Conservation (phyloP, 1,140 invertebrate species). For the Saxidomus purpurata region DNA sequence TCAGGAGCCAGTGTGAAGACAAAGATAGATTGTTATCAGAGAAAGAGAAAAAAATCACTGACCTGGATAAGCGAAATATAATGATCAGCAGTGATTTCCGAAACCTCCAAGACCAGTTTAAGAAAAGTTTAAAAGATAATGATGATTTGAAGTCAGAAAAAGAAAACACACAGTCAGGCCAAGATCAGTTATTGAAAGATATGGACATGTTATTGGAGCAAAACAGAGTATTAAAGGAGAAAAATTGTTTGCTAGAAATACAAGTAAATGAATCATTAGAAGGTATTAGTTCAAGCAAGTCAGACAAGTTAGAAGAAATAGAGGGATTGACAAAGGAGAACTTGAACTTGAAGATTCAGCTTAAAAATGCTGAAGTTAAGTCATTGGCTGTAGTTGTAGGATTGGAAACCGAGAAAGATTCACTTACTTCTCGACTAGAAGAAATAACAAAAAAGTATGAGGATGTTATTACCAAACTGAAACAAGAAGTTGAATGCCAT, state of each 20-base stretch:
- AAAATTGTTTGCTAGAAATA: background rate
- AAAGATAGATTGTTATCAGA: slow-evolving; percentile 22
- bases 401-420: slow-evolving; percentile 63
- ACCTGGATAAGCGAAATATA: slow-evolving; percentile 54
- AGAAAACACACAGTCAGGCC: slow-evolving; percentile 14
- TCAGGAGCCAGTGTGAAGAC: slow-evolving; percentile 36
- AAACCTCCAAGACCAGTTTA: slow-evolving; percentile 33
- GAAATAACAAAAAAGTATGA: slow-evolving; percentile 4
- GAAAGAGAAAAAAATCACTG: slow-evolving; percentile 48
- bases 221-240: background rate
- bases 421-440: slow-evolving; percentile 11
- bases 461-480: background rate
- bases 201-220: background rate
- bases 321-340: slow-evolving; percentile 26
- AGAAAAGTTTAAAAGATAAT: background rate
- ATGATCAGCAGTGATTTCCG: slow-evolving; percentile 47
- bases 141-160: background rate
- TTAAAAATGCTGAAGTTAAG: slow-evolving; percentile 61
- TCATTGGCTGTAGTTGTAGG: slow-evolving; percentile 52
- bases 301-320: background rate
- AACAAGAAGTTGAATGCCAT: background rate
- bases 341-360: slow-evolving; percentile 46
- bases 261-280: background rate
- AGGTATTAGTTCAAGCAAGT: background rate
- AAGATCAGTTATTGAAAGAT: background rate